Conservation (phyloP, 2,888 invertebrate species). For the Euzophera pinguis region DNA sequence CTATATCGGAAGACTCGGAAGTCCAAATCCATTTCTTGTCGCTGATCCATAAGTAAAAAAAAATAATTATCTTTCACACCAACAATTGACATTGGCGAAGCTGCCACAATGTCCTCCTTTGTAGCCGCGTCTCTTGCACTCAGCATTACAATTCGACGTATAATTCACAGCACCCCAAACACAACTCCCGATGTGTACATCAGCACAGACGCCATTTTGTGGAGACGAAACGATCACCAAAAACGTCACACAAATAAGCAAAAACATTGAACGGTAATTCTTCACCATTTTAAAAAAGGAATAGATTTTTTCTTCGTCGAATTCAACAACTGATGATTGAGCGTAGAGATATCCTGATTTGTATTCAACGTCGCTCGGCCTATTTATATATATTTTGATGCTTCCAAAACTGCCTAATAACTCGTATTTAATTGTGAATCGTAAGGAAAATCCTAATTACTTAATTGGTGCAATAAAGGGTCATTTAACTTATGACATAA, state of each 20-base stretch:
- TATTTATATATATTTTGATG: too few species aligned
- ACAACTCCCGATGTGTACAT: constrained; percentile 7
- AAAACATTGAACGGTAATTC: not conserved
- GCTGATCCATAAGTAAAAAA: not conserved
- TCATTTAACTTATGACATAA: too few species aligned
- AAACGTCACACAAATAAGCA: not conserved
- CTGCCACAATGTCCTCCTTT: not conserved
- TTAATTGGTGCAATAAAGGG: too few species aligned
- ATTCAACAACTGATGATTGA: too few species aligned
- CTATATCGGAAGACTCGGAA: too few species aligned
- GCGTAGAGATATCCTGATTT: too few species aligned
- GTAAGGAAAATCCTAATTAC: too few species aligned
- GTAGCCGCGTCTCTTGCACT: constrained; percentile 26
- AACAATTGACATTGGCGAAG: not conserved
- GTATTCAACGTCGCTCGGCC: too few species aligned
- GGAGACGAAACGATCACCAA: not conserved
- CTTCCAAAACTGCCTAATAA: too few species aligned
- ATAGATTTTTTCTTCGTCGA: too few species aligned
- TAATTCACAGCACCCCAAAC: constrained; percentile 37
- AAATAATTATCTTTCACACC: not conserved
- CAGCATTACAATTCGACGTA: constrained; percentile 30
- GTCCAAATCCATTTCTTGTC: too few species aligned
- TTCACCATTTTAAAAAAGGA: not conserved
- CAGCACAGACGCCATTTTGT: not conserved
- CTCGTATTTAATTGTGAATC: too few species aligned